Percentiles rank a stretch among this genome's conserved stretches.
phyloP scores from a whole-genome alignment of 1,140 invertebrate genomes.

The Bombus pascuorum region DNA sequence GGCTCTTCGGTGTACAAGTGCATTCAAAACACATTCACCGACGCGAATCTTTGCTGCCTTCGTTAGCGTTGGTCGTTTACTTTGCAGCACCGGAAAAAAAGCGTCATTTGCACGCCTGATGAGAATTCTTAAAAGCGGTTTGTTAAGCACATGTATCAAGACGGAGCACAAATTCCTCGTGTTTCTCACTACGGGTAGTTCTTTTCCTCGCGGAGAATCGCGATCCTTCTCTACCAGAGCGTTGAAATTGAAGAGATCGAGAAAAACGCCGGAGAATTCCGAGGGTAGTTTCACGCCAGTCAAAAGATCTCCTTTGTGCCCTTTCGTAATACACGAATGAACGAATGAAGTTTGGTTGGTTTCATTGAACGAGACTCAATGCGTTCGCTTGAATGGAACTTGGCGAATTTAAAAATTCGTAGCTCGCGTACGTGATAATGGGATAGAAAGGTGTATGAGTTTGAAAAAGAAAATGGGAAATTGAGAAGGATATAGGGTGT shows the following conservation, averaged over 20 bases:
- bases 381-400: neutral
- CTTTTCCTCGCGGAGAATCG: neutral
- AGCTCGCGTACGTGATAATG: neutral
- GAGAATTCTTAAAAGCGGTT: conserved; percentile 31
- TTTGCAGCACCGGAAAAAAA: neutral
- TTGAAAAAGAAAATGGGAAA: rapidly evolving
- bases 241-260: neutral
- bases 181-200: neutral
- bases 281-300: neutral
- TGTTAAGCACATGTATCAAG: neutral
- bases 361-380: neutral
- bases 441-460: neutral
- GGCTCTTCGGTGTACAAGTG: neutral
- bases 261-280: neutral
- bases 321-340: neutral
- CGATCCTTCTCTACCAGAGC: neutral
- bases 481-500: neutral
- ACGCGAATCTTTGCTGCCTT: conserved; percentile 7
- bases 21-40: conserved; percentile 19
- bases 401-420: neutral
- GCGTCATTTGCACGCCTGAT: conserved; percentile 29
- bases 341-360: neutral
- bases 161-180: too few species aligned
- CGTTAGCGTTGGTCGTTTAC: conserved; percentile 31
- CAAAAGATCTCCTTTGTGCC: too few species aligned